A percentile compares a stretch with the other conserved stretches of the same genome.
Conservation (phyloP, 1,140 invertebrate species). For the Dendroctonus ponderosae region DNA sequence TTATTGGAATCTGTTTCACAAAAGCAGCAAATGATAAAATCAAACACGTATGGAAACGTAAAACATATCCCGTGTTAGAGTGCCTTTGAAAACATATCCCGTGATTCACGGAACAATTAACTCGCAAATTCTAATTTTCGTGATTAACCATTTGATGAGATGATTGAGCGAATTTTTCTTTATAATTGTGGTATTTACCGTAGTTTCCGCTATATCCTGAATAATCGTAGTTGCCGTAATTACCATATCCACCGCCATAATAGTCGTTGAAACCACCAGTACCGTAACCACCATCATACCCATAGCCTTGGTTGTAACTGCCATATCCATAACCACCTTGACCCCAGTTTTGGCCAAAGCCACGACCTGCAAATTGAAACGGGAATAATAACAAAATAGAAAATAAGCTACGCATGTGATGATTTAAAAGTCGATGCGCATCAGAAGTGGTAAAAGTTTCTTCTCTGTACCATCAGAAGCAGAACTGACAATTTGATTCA, state of each 20-base stretch:
- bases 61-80: too few relatives aligned
- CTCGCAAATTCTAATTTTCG: too few relatives aligned
- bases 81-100: too few relatives aligned
- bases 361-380: conserved; percentile 35
- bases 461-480: conserved; percentile 38
- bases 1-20: too few relatives aligned
- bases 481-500: conserved; percentile 37
- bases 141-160: too few relatives aligned
- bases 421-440: too few relatives aligned
- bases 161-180: neutral
- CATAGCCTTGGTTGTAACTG: conserved; percentile 64
- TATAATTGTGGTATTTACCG: conserved; percentile 62
- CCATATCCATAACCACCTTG: conserved; percentile 69
- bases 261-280: conserved; percentile 76
- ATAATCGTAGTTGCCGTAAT: conserved; percentile 78
- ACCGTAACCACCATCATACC: conserved; percentile 57
- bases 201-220: conserved; percentile 76
- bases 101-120: too few relatives aligned
- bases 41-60: too few relatives aligned
- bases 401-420: neutral
- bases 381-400: neutral
- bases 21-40: too few relatives aligned
- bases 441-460: conserved; percentile 32
- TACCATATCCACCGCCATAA: conserved; percentile 57
- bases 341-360: conserved; percentile 62